A percentile compares a stretch with the other conserved stretches of the same genome.
phyloP scores from a whole-genome alignment of 2,113 vertebrate species.

The Cebus imitator region DNA sequence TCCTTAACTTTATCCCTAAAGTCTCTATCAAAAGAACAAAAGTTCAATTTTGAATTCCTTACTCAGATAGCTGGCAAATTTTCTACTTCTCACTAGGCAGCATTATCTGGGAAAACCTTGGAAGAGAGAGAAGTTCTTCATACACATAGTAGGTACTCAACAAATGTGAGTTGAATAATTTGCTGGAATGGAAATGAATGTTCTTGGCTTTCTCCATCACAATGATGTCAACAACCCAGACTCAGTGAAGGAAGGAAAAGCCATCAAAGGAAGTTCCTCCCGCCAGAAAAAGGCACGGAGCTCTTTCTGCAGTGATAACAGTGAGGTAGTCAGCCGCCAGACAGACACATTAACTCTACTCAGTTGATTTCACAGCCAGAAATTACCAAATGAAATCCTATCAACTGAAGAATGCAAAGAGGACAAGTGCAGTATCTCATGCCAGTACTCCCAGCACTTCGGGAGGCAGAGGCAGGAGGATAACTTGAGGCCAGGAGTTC shows the following conservation, averaged over 20 bases:
- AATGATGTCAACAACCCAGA: not conserved
- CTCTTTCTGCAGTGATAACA: not conserved
- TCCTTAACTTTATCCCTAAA: not conserved
- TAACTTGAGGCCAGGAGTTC: too few relatives aligned
- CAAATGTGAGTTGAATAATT: fast-evolving
- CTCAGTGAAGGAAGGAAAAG: not conserved
- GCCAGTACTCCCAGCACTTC: too few relatives aligned
- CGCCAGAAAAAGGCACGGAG: not conserved
- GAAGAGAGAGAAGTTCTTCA: not conserved
- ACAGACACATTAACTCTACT: not conserved
- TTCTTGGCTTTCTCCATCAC: not conserved
- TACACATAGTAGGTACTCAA: not conserved
- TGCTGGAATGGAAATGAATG: not conserved
- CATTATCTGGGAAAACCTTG: slow-evolving; percentile 90
- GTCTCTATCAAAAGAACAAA: not conserved
- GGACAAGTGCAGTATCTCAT: too few relatives aligned
- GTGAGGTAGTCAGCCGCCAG: too few relatives aligned
- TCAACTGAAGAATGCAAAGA: not conserved
- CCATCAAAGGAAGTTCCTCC: not conserved
- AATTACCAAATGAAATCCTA: not conserved
- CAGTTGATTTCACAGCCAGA: not conserved
- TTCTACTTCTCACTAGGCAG: slow-evolving; percentile 88
- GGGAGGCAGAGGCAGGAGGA: too few relatives aligned
- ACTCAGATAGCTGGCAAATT: slow-evolving; percentile 86
- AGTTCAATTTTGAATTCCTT: slow-evolving; percentile 66